A percentile compares a stretch with the other conserved stretches of the same genome.
These are phyloP conservation scores for Falcunculus frontatus DNA, from an alignment of 2,113 vertebrate genomes.

Conservation along the genomic window DNA sequence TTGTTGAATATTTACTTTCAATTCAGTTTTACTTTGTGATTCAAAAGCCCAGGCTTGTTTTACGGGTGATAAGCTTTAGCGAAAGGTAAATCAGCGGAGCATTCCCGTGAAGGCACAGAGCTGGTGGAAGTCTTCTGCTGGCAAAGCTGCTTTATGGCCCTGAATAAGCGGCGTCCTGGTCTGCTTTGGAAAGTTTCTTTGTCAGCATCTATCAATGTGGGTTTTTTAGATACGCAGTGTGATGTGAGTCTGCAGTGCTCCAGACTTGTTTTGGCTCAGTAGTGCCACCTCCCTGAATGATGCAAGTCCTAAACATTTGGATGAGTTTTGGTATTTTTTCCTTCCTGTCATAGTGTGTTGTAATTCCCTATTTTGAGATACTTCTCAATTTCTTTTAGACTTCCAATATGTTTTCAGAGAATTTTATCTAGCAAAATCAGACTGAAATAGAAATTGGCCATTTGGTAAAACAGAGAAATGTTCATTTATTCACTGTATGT, in stretches of 20 bases:
- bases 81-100: slow-evolving; percentile 9
- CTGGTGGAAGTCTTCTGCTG: not conserved
- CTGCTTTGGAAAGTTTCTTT: not conserved
- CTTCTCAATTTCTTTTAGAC: not conserved
- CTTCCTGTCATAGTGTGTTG: not conserved
- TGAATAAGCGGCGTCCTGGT: not conserved
- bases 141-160: not conserved
- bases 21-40: not conserved
- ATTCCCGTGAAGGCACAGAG: not conserved
- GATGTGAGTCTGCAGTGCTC: not conserved
- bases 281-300: not conserved
- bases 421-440: not conserved
- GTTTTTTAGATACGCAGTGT: not conserved
- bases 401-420: not conserved
- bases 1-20: not conserved
- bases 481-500: not conserved
- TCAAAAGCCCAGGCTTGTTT: not conserved
- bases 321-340: not conserved
- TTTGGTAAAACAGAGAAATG: not conserved
- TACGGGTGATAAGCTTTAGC: not conserved
- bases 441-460: not conserved
- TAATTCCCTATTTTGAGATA: not conserved
- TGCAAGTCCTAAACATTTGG: not conserved
- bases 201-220: not conserved
- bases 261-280: not conserved